These are phyloP conservation scores for Leptinotarsa lineolata DNA, from an alignment of 1,140 invertebrate species.

Conservation along the genomic window DNA sequence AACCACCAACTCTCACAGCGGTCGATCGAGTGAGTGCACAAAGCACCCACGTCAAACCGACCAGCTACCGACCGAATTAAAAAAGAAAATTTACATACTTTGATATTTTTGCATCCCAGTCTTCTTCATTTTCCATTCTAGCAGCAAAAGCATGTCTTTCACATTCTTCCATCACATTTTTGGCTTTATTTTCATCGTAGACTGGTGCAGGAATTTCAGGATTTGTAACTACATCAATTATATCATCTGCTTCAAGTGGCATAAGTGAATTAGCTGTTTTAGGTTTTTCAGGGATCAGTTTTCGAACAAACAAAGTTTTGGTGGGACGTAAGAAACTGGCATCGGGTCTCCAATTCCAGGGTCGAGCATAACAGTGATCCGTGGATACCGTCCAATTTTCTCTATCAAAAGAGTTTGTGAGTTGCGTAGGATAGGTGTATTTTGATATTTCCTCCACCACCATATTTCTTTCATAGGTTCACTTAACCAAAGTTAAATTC, in stretches of 20 bases:
- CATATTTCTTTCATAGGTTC: slow-evolving; percentile 4
- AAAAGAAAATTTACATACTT: slow-evolving; percentile 57
- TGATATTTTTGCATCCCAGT: slow-evolving; percentile 73
- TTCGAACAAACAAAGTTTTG: slow-evolving; percentile 60
- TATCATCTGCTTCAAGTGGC: slow-evolving; percentile 50
- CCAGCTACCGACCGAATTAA: too few relatives aligned
- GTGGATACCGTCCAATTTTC: slow-evolving; percentile 52
- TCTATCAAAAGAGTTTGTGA: slow-evolving; percentile 35
- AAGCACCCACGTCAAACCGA: too few relatives aligned
- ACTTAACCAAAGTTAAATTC: slow-evolving; percentile 17
- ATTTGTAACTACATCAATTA: slow-evolving; percentile 59
- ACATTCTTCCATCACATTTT: slow-evolving; percentile 74
- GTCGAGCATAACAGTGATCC: slow-evolving; percentile 73
- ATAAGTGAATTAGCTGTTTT: slow-evolving; percentile 37
- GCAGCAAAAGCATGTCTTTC: slow-evolving; percentile 66
- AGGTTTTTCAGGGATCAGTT: slow-evolving; percentile 39
- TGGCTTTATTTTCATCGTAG: slow-evolving; percentile 69
- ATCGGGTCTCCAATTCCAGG: slow-evolving; percentile 73
- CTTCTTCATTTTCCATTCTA: slow-evolving; percentile 64
- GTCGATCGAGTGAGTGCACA: too few relatives aligned
- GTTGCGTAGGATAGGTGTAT: slow-evolving; percentile 40
- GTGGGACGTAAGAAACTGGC: slow-evolving; percentile 67
- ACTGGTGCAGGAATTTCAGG: slow-evolving; percentile 50
- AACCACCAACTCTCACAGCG: too few relatives aligned
- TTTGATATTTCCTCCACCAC: slow-evolving; percentile 32